Conservation (phyloP, 2,888 invertebrate species). For the Xestia c-nigrum region DNA sequence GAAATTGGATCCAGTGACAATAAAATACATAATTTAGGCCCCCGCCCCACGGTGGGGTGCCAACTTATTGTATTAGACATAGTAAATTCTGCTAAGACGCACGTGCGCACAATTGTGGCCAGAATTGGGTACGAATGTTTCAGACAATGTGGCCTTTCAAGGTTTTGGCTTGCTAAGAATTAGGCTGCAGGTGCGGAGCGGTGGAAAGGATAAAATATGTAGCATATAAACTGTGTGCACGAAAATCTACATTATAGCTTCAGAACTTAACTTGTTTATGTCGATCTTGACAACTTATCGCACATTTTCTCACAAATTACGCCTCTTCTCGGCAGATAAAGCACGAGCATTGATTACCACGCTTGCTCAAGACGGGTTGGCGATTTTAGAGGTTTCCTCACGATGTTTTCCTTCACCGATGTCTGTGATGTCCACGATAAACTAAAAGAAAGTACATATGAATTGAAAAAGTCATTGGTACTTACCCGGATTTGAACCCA, state of each 20-base stretch:
- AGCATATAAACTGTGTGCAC: conserved; percentile 9
- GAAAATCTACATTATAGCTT: not conserved
- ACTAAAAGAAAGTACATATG: no score
- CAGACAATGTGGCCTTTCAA: conserved; percentile 61
- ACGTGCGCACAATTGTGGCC: conserved; percentile 81
- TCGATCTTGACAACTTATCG: not conserved
- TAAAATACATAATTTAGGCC: conserved; percentile 87
- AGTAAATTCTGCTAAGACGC: conserved; percentile 84
- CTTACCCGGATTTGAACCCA: no score
- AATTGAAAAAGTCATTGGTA: no score
- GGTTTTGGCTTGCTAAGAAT: conserved; percentile 54
- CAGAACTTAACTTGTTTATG: not conserved
- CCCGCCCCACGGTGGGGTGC: conserved; percentile 68
- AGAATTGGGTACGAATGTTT: conserved; percentile 75
- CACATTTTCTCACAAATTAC: no score
- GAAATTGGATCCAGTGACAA: conserved; percentile 85
- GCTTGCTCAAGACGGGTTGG: no score
- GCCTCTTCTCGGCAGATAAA: no score
- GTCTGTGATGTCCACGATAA: no score
- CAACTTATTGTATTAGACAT: conserved; percentile 86
- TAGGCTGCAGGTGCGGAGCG: conserved; percentile 47
- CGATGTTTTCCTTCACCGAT: no score
- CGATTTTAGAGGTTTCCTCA: no score
- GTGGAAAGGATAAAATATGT: conserved; percentile 13
- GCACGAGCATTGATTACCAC: no score